These are phyloP conservation scores for Thripadectes ignobilis DNA, from an alignment of 2,797 vertebrate species.

Conservation along the genomic window DNA sequence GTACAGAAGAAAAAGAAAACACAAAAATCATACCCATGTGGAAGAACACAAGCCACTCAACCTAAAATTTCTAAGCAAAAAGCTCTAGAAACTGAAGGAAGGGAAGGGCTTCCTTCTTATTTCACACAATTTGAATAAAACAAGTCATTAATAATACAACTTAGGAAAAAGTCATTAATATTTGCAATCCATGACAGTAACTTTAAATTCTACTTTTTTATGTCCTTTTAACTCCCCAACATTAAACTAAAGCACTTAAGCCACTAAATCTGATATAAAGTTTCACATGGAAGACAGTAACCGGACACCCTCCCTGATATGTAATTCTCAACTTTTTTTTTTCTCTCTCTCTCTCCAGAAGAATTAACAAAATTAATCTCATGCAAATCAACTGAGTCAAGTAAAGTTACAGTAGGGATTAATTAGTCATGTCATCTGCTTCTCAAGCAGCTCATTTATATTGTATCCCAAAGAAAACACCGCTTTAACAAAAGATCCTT, in stretches of 20 bases:
- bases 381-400: neutral
- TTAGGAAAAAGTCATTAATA: neutral
- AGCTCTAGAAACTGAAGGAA: neutral
- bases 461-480: neutral
- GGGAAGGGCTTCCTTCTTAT: conserved; percentile 1
- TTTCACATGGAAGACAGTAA: neutral
- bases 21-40: neutral
- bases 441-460: neutral
- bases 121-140: neutral
- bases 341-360: neutral
- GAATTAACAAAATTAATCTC: neutral
- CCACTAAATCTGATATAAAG: neutral
- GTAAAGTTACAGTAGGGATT: neutral
- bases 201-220: neutral
- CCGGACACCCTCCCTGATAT: neutral
- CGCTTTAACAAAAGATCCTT: neutral
- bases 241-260: neutral
- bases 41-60: neutral
- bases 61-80: neutral
- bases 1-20: neutral
- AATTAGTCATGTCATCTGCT: neutral
- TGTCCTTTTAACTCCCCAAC: neutral
- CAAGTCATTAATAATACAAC: neutral
- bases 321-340: neutral
- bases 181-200: neutral